phyloP scores from a whole-genome alignment of 2,113 vertebrate species.

The Sterna hirundo region DNA sequence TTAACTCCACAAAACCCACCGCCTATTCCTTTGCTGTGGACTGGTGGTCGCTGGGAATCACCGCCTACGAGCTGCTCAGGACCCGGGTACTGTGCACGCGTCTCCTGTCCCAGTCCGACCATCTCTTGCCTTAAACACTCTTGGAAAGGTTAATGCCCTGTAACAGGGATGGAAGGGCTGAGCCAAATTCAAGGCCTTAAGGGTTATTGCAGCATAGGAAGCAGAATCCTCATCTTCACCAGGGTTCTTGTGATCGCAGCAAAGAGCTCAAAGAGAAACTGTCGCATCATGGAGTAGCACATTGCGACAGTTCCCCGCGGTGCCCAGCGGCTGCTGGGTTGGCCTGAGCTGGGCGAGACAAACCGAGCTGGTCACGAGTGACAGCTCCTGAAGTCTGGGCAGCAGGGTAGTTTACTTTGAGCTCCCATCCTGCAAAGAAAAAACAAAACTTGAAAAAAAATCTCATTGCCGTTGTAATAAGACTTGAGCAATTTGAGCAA shows the following conservation, averaged over 20 bases:
- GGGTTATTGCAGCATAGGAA: not conserved
- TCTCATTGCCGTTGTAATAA: not conserved
- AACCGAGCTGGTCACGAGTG: not conserved
- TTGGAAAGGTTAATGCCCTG: not conserved
- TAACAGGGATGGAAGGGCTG: too few relatives aligned
- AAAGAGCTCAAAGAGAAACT: not conserved
- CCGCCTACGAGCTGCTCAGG: conserved; percentile 92
- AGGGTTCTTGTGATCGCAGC: not conserved
- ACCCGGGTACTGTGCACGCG: conserved; percentile 78
- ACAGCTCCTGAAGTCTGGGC: not conserved
- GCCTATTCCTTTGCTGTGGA: conserved; percentile 90
- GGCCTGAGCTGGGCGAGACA: not conserved
- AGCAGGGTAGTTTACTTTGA: not conserved
- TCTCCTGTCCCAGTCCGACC: accelerated
- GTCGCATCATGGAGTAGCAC: not conserved
- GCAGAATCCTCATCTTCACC: not conserved
- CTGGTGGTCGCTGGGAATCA: conserved; percentile 86
- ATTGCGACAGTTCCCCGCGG: not conserved
- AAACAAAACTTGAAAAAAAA: not conserved
- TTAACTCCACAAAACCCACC: conserved; percentile 79
- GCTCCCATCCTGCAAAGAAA: not conserved
- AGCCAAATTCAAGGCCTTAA: not conserved
- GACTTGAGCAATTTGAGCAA: not conserved
- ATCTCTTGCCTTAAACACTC: not conserved
- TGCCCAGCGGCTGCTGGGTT: not conserved